A percentile compares a stretch with the other conserved stretches of the same genome.
phyloP scores from a whole-genome alignment of 2,113 vertebrate species.

The Vidua macroura region DNA sequence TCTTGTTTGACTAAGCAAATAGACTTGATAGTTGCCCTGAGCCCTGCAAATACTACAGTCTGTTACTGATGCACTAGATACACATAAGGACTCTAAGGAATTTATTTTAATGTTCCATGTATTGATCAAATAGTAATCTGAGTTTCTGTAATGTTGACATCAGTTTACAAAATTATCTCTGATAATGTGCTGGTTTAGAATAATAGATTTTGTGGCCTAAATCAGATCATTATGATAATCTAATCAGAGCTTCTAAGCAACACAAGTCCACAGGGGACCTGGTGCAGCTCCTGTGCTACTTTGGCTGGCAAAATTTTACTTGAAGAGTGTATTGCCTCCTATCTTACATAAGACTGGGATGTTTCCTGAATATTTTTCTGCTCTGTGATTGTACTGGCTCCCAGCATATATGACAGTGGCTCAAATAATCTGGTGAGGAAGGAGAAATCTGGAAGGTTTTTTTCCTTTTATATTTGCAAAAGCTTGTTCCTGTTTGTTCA shows the following conservation, averaged over 20 bases:
- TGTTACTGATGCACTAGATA: background rate
- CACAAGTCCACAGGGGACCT: background rate
- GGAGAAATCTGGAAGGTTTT: background rate
- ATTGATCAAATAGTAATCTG: background rate
- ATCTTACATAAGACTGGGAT: background rate
- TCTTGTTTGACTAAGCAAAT: background rate
- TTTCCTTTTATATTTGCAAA: background rate
- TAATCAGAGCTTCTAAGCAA: background rate
- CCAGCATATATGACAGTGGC: background rate
- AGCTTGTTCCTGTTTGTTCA: background rate
- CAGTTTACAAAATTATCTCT: slow-evolving; percentile 12
- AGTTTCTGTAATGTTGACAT: slow-evolving; percentile 12
- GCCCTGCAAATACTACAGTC: slow-evolving; percentile 12
- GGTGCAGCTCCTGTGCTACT: background rate
- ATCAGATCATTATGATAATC: background rate
- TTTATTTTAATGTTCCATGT: slow-evolving; percentile 14
- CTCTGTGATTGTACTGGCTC: background rate
- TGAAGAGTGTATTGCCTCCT: background rate
- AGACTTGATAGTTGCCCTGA: background rate
- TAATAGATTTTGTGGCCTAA: background rate
- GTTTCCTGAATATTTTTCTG: background rate
- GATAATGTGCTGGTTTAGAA: slow-evolving; percentile 14
- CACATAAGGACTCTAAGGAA: background rate
- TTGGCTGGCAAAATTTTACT: background rate
- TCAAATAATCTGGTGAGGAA: background rate